phyloP scores from a whole-genome alignment of 2,888 invertebrate species.

The Noctua fimbriata region DNA sequence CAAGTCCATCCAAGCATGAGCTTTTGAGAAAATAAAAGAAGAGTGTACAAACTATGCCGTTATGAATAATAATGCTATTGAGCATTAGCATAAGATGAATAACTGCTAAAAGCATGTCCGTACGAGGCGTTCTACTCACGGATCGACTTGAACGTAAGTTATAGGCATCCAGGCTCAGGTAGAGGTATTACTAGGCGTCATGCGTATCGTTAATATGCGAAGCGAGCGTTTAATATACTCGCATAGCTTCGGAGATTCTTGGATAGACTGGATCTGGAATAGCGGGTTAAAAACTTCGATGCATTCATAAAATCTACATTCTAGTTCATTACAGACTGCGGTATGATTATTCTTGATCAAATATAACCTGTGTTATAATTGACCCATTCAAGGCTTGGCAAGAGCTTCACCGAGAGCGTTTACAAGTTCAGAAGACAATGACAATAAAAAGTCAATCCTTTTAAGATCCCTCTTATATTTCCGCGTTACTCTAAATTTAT shows the following conservation, averaged over 20 bases:
- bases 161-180: background rate
- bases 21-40: background rate
- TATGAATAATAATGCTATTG: constrained; percentile 20
- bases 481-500: too few species aligned
- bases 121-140: background rate
- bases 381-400: too few species aligned
- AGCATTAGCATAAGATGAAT: constrained; percentile 43
- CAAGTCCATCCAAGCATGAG: background rate
- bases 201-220: constrained; percentile 46
- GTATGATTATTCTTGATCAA: background rate
- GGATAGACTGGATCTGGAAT: background rate
- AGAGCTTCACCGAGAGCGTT: background rate
- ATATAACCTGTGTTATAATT: background rate
- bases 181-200: constrained; percentile 16
- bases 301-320: background rate
- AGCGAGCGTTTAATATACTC: constrained; percentile 47
- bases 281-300: background rate
- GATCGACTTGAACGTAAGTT: constrained; percentile 9
- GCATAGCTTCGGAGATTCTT: constrained; percentile 32
- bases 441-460: background rate
- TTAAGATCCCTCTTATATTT: background rate
- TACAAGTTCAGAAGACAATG: background rate
- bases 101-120: constrained; percentile 35
- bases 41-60: background rate
- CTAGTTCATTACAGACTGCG: background rate